Evolutionary conservation across 2,888 invertebrate species (phyloP), one percentile per base, ranked within the genome.

Genomic region (Petrophora chlorosata): DNA sequence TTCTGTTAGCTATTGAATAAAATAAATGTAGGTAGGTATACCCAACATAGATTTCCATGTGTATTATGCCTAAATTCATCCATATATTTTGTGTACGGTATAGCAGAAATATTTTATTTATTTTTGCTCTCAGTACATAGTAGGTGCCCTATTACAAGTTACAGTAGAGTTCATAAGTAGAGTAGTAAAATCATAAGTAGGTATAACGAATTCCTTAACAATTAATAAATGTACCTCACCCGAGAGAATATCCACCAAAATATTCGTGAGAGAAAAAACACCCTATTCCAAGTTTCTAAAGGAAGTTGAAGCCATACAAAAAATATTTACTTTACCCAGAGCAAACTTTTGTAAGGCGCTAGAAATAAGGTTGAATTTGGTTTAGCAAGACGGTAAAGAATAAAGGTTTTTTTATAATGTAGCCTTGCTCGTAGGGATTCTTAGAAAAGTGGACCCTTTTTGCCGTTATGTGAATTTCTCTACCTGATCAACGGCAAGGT

Each of bases 391-490:
- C 49, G 52, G 57, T 49, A 41, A 49, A 41, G 43, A 43, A 49
- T 15, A 33, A 26, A 36, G n/a, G 12, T 33, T 34, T 48, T 46
- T 59, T 56, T 65, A 29, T 36, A 57, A 59, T 42, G 40, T 38
- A 36, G 17, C 39, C 59, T 60, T 52, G 36, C 42, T 53, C 47
- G 53, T 50, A 32, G 56, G 65, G 76, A 71, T 85, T 85, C 85
- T 78, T 56, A 70, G 85, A 86, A 85, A 74, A 62, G 56, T 54
- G 55, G 53, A 73, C 73, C 75, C 73, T 83, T 82, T 81, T 79
- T 78, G 53, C 50, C 50, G 32, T 60, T 61, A 70, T 66, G 67
- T 69, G 66, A 76, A 73, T 73, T 76, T 74, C 61, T 70, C 68
- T 81, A 82, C 82, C 81, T 82, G 81, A 58, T 16, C 58, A 56